Percentiles rank a stretch among this genome's conserved stretches.
phyloP scores from a whole-genome alignment of 2,113 vertebrate species.

The Oreochromis spilurus region DNA sequence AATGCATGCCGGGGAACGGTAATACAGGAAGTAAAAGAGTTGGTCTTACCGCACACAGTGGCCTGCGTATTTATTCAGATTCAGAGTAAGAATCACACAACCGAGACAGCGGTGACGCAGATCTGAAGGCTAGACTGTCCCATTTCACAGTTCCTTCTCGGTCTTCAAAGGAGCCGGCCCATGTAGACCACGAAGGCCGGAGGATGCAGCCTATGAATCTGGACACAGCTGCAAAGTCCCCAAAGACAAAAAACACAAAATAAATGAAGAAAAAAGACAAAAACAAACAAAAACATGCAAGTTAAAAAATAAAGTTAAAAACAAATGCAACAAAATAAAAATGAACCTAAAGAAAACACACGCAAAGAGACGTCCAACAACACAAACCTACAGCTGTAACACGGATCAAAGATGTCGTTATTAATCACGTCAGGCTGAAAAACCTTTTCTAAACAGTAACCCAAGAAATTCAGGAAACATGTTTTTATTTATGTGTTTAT shows the following conservation, averaged over 20 bases:
- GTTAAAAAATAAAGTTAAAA: background rate
- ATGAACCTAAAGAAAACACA: background rate
- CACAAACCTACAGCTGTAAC: background rate
- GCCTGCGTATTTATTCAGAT: no score
- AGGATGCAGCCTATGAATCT: background rate
- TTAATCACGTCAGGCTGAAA: fast-evolving
- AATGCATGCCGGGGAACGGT: no score
- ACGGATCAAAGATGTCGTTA: background rate
- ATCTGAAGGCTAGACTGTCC: no score
- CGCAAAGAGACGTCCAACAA: background rate
- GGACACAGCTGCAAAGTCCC: background rate
- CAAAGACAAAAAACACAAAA: background rate
- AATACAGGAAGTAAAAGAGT: no score
- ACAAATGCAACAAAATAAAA: background rate
- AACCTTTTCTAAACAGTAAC: background rate
- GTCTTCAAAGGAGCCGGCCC: fast-evolving
- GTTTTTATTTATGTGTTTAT: background rate
- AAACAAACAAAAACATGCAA: background rate
- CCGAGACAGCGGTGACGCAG: no score
- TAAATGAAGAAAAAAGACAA: background rate
- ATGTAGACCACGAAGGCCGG: background rate
- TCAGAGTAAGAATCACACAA: no score
- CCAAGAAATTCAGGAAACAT: background rate
- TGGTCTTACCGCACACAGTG: no score
- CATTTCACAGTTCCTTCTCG: no score